phyloP scores from a whole-genome alignment of 2,888 invertebrate genomes.

The Abrostola triplasia region DNA sequence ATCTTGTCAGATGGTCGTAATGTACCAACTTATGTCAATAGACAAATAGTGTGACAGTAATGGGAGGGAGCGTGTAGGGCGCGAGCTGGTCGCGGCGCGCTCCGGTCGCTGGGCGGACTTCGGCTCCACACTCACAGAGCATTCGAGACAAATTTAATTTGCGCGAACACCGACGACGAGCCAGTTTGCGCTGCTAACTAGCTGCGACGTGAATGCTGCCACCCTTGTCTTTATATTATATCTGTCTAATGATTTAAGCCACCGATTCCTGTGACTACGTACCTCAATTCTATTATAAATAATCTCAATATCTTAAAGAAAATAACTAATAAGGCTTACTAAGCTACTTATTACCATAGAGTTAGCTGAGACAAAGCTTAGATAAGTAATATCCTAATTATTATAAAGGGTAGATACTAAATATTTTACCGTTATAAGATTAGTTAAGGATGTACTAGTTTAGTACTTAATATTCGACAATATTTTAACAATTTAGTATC shows the following conservation, averaged over 20 bases:
- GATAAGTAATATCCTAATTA: too few species aligned
- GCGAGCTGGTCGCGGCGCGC: conserved; percentile 43
- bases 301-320: neutral
- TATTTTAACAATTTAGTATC: too few species aligned
- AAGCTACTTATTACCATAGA: too few species aligned
- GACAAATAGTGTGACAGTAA: conserved; percentile 59
- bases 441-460: too few species aligned
- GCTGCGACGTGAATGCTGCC: conserved; percentile 82
- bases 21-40: conserved; percentile 54
- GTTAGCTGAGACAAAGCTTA: too few species aligned
- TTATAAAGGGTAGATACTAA: too few species aligned
- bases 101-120: conserved; percentile 49
- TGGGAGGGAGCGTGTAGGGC: conserved; percentile 57
- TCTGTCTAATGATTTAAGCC: conserved; percentile 69
- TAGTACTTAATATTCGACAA: too few species aligned
- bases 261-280: conserved; percentile 40
- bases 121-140: conserved; percentile 66
- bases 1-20: conserved; percentile 51
- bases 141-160: conserved; percentile 86
- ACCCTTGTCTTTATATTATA: conserved; percentile 78
- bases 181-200: conserved; percentile 86
- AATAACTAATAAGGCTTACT: too few species aligned
- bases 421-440: too few species aligned
- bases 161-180: conserved; percentile 82
- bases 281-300: conserved; percentile 27